phyloP scores from a whole-genome alignment of 2,797 vertebrate genomes.

The Myripristis jacobus region DNA sequence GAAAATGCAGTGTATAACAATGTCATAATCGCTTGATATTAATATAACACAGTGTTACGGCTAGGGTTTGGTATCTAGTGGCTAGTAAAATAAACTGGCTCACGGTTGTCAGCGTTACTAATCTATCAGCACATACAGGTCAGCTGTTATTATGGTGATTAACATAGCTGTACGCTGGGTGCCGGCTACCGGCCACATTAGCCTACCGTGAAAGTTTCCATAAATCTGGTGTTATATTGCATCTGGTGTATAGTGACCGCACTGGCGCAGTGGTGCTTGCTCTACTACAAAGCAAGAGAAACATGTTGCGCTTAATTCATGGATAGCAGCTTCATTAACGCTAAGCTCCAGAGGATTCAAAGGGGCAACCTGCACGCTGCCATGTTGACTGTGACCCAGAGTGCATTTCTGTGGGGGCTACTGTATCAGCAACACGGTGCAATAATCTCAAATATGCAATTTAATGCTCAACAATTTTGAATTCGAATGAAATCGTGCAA shows the following conservation, averaged over 20 bases:
- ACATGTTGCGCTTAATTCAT: slow-evolving; percentile 66
- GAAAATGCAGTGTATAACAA: no score
- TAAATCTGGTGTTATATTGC: slow-evolving; percentile 66
- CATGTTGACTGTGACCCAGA: slow-evolving; percentile 79
- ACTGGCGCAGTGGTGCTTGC: slow-evolving; percentile 41
- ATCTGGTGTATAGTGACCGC: slow-evolving; percentile 56
- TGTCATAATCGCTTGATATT: background rate
- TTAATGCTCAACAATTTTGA: background rate
- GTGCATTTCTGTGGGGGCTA: slow-evolving; percentile 67
- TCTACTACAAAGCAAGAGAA: slow-evolving; percentile 72
- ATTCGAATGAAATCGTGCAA: background rate
- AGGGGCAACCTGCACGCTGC: slow-evolving; percentile 64
- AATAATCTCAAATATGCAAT: background rate
- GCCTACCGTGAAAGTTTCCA: slow-evolving; percentile 78
- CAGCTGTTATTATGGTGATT: slow-evolving; percentile 35
- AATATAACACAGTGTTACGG: background rate
- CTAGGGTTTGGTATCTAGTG: background rate
- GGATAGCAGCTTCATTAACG: slow-evolving; percentile 4
- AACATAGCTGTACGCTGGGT: background rate
- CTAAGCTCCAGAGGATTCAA: slow-evolving; percentile 66
- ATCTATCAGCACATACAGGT: slow-evolving; percentile 6
- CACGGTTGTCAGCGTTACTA: slow-evolving; percentile 1
- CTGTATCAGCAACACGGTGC: background rate
- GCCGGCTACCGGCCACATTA: slow-evolving; percentile 38
- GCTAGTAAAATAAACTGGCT: slow-evolving; percentile 1